Conservation (phyloP, 1,140 invertebrate genomes). For the Papilio helenus region DNA sequence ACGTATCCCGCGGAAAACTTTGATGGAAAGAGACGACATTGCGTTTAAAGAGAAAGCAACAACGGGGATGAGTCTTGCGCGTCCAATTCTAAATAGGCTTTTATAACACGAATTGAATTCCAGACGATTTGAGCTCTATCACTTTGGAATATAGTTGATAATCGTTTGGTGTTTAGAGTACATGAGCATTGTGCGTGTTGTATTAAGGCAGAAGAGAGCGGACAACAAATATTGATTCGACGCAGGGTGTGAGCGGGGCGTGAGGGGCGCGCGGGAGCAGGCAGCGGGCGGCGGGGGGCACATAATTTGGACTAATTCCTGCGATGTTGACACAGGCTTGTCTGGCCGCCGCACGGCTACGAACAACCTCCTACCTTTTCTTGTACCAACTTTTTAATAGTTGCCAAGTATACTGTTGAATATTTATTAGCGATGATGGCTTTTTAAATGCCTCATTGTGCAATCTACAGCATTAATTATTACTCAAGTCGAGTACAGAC, state of each 20-base stretch:
- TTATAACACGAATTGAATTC: conserved; percentile 33
- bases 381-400: conserved; percentile 67
- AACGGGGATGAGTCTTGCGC: conserved; percentile 72
- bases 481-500: neutral
- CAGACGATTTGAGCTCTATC: conserved; percentile 41
- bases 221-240: conserved; percentile 82
- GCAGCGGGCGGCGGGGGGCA: conserved; percentile 52
- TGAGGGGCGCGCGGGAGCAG: conserved; percentile 18
- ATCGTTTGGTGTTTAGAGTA: conserved; percentile 44
- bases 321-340: conserved; percentile 77
- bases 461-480: conserved; percentile 19
- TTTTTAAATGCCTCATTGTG: conserved; percentile 24
- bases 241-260: conserved; percentile 58
- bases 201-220: conserved; percentile 81
- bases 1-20: conserved; percentile 67
- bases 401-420: conserved; percentile 45
- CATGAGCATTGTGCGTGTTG: conserved; percentile 78
- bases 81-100: conserved; percentile 45
- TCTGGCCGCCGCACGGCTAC: conserved; percentile 65
- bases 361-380: conserved; percentile 70
- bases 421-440: conserved; percentile 30
- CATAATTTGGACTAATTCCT: conserved; percentile 83
- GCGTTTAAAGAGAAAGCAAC: conserved; percentile 74
- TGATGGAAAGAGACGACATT: conserved; percentile 76
- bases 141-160: conserved; percentile 29